phyloP scores from a whole-genome alignment of 2,888 invertebrate genomes.

The Phania funesta region DNA sequence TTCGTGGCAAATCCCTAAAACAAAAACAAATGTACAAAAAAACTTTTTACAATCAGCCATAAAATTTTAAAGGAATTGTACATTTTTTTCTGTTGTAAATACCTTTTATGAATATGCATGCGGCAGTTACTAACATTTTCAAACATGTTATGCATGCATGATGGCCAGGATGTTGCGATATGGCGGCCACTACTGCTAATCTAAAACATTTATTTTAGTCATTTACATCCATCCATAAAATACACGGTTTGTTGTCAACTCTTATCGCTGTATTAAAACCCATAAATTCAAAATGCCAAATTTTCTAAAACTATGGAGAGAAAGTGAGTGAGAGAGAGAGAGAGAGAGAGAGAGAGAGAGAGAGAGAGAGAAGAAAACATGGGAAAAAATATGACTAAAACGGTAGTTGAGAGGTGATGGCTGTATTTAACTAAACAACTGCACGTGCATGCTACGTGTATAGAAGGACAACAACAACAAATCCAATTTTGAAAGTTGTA shows the following conservation, averaged over 20 bases:
- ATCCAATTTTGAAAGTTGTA: not conserved
- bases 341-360: too few species aligned
- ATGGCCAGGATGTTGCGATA: not conserved
- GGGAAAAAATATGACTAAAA: slow-evolving; percentile 16
- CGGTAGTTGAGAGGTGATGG: slow-evolving; percentile 1
- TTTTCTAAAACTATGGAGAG: slow-evolving; percentile 25
- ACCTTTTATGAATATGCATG: not conserved
- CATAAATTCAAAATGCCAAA: slow-evolving; percentile 56
- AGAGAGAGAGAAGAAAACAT: not conserved
- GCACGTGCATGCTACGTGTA: not conserved
- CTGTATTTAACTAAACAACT: not conserved
- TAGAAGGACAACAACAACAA: not conserved
- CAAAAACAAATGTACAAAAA: not conserved
- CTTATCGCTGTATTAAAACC: slow-evolving; percentile 26
- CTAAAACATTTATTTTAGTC: slow-evolving; percentile 45
- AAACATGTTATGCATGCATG: not conserved
- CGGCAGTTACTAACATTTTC: not conserved
- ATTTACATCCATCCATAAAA: slow-evolving; percentile 34
- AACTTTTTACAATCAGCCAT: not conserved
- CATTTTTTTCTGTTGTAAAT: not conserved
- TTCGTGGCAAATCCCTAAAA: too few species aligned
- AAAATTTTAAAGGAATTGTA: slow-evolving; percentile 29
- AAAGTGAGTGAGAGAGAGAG: too few species aligned
- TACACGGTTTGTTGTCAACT: slow-evolving; percentile 50
- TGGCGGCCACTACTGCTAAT: slow-evolving; percentile 18